Evolutionary conservation across 2,113 vertebrate genomes (phyloP).

Genomic region (Miniopterus natalensis): DNA sequence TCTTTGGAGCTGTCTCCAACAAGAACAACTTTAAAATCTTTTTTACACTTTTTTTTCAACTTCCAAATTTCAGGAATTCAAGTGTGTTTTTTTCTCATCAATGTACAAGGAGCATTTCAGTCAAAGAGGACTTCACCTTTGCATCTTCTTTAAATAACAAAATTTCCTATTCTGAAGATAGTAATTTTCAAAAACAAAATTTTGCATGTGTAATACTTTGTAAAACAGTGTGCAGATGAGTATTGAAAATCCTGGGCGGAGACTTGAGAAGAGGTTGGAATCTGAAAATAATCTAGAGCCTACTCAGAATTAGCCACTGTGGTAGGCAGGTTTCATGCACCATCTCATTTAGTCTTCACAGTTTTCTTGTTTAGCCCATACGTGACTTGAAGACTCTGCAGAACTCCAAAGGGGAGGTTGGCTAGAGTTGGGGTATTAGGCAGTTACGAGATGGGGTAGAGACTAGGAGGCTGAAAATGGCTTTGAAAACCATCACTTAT

Average conservation of each 20-base stretch:
- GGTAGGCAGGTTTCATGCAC: not conserved
- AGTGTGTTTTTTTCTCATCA: not conserved
- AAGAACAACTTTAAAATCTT: not conserved
- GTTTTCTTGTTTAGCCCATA: not conserved
- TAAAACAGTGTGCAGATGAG: not conserved
- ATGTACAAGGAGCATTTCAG: not conserved
- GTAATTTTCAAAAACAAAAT: not conserved
- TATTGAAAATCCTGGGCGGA: not conserved
- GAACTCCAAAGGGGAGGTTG: not conserved
- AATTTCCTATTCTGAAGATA: not conserved
- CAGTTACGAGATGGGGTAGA: not conserved
- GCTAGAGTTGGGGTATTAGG: not conserved
- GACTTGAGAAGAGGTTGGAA: not conserved
- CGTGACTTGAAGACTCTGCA: not conserved
- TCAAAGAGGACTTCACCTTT: not conserved
- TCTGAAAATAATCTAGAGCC: not conserved
- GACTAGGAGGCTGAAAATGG: not conserved
- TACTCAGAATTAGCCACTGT: not conserved
- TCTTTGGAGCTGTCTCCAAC: not conserved
- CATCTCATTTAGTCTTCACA: not conserved
- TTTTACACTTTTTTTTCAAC: not conserved
- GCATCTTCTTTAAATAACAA: not conserved
- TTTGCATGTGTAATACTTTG: not conserved
- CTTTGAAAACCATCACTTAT: not conserved
- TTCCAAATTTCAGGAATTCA: constrained; percentile 30